phyloP scores from a whole-genome alignment of 1,140 invertebrate genomes.

The Calosoma granatense region DNA sequence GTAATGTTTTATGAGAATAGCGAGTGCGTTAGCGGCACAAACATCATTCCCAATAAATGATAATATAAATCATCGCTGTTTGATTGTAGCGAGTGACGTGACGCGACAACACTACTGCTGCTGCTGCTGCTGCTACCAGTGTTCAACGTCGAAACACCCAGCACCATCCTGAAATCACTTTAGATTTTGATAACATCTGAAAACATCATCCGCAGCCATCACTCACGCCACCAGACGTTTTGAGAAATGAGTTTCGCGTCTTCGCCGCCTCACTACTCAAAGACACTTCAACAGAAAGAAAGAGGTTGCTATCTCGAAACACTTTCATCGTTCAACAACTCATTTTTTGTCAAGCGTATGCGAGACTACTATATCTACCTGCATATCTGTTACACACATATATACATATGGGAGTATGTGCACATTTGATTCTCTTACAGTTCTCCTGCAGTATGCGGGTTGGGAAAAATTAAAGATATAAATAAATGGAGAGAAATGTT shows the following conservation, averaged over 20 bases:
- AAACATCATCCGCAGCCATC: slow-evolving; percentile 1
- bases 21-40: background rate
- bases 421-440: too few species aligned
- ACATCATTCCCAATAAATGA: slow-evolving; percentile 1
- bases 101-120: background rate
- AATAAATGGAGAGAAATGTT: background rate
- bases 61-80: slow-evolving; percentile 8
- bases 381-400: too few species aligned
- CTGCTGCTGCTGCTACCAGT: background rate
- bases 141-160: background rate
- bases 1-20: too few species aligned
- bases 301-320: background rate
- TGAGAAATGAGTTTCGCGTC: slow-evolving; percentile 2
- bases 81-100: background rate
- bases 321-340: background rate
- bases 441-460: background rate
- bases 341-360: too few species aligned
- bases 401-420: too few species aligned
- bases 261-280: background rate
- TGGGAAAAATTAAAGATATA: background rate
- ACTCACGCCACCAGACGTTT: background rate
- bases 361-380: too few species aligned
- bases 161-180: background rate
- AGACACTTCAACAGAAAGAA: background rate
- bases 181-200: slow-evolving; percentile 2